Percentiles rank a stretch among this genome's conserved stretches.
These are phyloP conservation scores for Natator depressus DNA, from an alignment of 2,113 vertebrate genomes.

Conservation along the genomic window DNA sequence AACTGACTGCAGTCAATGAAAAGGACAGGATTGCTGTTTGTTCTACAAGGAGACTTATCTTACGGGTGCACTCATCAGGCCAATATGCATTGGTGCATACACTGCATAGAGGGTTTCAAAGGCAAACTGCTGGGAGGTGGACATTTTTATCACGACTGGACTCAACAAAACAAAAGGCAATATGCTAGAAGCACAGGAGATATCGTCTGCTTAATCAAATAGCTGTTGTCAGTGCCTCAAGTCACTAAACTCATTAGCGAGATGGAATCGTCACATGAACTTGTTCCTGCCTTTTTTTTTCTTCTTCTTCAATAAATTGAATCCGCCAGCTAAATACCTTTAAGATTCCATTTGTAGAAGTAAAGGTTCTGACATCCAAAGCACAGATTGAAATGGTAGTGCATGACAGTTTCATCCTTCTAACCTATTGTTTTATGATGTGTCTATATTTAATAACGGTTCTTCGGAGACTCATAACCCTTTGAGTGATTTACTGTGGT, in stretches of 20 bases:
- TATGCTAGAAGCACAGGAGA: fast-evolving
- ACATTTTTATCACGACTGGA: not conserved
- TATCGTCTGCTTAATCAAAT: not conserved
- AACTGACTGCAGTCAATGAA: not conserved
- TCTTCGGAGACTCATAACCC: conserved; percentile 60
- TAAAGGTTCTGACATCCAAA: conserved; percentile 19
- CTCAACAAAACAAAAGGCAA: not conserved
- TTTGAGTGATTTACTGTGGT: conserved; percentile 65
- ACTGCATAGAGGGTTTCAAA: not conserved
- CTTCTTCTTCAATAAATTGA: not conserved
- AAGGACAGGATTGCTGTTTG: not conserved
- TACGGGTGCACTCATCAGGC: not conserved
- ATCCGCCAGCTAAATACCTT: not conserved
- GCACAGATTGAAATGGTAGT: not conserved
- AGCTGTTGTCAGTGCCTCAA: not conserved
- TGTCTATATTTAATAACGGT: conserved; percentile 58
- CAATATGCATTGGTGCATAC: not conserved
- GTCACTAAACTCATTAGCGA: not conserved
- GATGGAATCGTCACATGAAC: not conserved
- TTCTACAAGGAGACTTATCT: not conserved
- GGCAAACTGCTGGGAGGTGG: not conserved
- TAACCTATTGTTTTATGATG: conserved; percentile 51
- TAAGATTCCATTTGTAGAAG: not conserved
- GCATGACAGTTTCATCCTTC: conserved; percentile 24
- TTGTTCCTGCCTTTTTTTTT: not conserved